These are phyloP conservation scores for Volucella inanis DNA, from an alignment of 2,888 invertebrate genomes.

Conservation along the genomic window DNA sequence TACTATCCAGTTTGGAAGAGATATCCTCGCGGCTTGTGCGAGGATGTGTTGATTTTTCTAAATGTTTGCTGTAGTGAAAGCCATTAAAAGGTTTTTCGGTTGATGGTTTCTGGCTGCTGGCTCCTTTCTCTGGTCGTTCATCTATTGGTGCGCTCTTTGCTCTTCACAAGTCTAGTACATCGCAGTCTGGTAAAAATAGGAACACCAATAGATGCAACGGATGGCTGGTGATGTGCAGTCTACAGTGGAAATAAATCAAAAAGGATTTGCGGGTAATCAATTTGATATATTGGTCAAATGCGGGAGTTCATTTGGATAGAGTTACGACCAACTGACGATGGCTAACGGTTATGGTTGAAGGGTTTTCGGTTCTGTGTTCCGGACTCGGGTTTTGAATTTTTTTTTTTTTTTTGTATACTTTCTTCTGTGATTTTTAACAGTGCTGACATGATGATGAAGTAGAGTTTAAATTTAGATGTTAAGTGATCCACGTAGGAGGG, in stretches of 20 bases:
- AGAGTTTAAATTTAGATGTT: slow-evolving; percentile 16
- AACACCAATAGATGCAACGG: slow-evolving; percentile 12
- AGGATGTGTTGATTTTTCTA: slow-evolving; percentile 71
- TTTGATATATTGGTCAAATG: slow-evolving; percentile 69
- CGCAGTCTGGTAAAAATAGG: background rate
- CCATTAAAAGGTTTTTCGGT: slow-evolving; percentile 71
- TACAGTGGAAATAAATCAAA: slow-evolving; percentile 67
- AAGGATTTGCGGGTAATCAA: slow-evolving; percentile 73
- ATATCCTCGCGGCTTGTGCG: slow-evolving; percentile 6
- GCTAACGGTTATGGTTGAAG: too few species aligned
- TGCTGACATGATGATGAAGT: slow-evolving; percentile 41
- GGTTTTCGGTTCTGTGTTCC: too few species aligned
- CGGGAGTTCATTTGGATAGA: slow-evolving; percentile 45
- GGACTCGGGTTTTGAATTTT: slow-evolving; percentile 13
- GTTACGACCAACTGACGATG: background rate
- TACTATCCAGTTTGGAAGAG: background rate
- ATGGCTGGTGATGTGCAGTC: slow-evolving; percentile 21
- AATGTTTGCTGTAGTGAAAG: slow-evolving; percentile 65
- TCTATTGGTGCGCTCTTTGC: too few species aligned
- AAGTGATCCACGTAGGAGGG: background rate
- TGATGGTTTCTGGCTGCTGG: slow-evolving; percentile 52
- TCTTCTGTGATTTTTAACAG: slow-evolving; percentile 15
- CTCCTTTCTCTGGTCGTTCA: background rate
- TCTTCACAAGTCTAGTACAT: too few species aligned
- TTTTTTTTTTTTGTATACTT: slow-evolving; percentile 2